Evolutionary conservation across 2,888 invertebrate species (phyloP), one percentile per base, ranked within the genome.

Genomic region (Synergus japonicus): DNA sequence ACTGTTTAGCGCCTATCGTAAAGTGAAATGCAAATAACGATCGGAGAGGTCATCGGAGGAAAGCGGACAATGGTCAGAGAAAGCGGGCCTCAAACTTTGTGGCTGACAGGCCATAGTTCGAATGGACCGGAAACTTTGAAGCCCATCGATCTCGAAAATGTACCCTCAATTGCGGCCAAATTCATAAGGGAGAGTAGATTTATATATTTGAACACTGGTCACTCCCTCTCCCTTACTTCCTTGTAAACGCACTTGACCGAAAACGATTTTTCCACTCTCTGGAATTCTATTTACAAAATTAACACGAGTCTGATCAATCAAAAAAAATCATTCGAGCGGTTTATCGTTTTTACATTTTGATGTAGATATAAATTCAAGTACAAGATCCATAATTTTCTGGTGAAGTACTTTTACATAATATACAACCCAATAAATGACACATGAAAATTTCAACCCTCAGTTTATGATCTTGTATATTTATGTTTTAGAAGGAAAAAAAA

Each of bases 31-130:
- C 73, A 73, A 37, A 73, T 73, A 73, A 73, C 73, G 73, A 54
- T 73, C 73, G 15, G 73, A 22, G 49, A 73, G 73, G 8, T 54
- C n/a, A n/a, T 73, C 54, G 49, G 37, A 73, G 73, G 49, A 73
- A 54, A 73, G 73, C 73, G 49, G 73, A 73, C 73, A 49, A 29
- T 37, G 37, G 15, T 73, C n/a, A n/a, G 54, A 73, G 49, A 73
- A 54, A 54, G 73, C 60, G 82, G 79, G 81, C 81, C 78, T 79
- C 79, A 79, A 83, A 84, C 77, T 76, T 79, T 79, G 80, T 79
- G 79, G 78, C 76, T 81, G 80, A 79, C 73, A 73, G 76, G 78
- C 73, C 79, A 73, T 76, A 79, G 69, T 77, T 78, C 73, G 43
- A 73, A 73, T 73, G 81, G 81, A 66, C 81, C 79, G 66, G 58